Percentiles rank a stretch among this genome's conserved stretches.
phyloP scores from a whole-genome alignment of 2,888 invertebrate species.

The Lampropteryx suffumata region DNA sequence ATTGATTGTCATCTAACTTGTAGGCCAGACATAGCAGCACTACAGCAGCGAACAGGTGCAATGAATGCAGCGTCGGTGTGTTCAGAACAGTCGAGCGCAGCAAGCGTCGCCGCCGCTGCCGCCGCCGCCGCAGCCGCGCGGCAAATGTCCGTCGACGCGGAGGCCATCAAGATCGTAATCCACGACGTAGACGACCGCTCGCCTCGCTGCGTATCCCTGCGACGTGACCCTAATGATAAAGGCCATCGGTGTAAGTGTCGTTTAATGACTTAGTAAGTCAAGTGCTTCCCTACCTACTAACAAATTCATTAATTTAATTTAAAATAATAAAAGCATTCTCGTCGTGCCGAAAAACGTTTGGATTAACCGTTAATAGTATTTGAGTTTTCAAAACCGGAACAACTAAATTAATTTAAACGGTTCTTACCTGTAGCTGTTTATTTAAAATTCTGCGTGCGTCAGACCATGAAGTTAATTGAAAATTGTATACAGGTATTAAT shows the following conservation, averaged over 20 bases:
- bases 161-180: slow-evolving; percentile 96
- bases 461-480: slow-evolving; percentile 14
- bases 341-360: no score
- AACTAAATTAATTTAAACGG: slow-evolving; percentile 2
- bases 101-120: slow-evolving; percentile 73
- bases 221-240: slow-evolving; percentile 91
- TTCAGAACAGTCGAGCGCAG: slow-evolving; percentile 59
- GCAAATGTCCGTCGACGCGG: slow-evolving; percentile 94
- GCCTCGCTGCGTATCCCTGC: slow-evolving; percentile 88
- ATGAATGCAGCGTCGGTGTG: slow-evolving; percentile 69
- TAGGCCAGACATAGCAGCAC: slow-evolving; percentile 89
- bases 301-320: no score
- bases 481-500: slow-evolving; percentile 6
- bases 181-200: slow-evolving; percentile 94
- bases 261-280: not conserved
- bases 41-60: slow-evolving; percentile 84
- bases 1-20: not conserved
- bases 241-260: slow-evolving; percentile 91
- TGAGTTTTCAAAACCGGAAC: not conserved
- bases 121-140: slow-evolving; percentile 86
- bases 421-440: not conserved
- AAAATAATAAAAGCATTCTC: no score
- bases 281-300: no score
- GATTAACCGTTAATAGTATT: no score
- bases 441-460: slow-evolving; percentile 1